phyloP scores from a whole-genome alignment of 2,113 vertebrate species.

The Petrocephalus microphthalmus region DNA sequence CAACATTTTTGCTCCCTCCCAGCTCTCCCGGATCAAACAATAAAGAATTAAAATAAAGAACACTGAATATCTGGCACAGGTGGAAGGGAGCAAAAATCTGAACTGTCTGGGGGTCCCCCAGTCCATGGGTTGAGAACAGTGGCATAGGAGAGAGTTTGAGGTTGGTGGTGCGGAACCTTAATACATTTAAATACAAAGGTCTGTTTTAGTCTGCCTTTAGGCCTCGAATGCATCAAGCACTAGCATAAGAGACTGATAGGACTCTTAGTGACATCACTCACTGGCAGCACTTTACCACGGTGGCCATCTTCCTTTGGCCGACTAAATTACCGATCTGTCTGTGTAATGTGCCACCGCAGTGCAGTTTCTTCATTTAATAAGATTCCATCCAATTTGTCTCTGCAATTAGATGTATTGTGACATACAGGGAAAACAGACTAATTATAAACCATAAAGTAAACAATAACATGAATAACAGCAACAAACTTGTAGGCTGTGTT shows the following conservation, averaged over 20 bases:
- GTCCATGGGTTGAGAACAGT: neutral
- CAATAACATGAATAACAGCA: neutral
- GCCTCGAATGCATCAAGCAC: neutral
- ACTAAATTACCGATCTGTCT: slow-evolving; percentile 11
- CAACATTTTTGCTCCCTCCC: neutral
- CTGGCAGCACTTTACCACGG: neutral
- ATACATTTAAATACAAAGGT: neutral
- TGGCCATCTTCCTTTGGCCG: slow-evolving; percentile 18
- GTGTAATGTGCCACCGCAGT: neutral
- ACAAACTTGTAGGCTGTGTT: neutral
- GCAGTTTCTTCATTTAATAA: slow-evolving; percentile 8
- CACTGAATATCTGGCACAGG: neutral
- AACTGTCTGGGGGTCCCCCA: neutral
- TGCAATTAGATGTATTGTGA: slow-evolving; percentile 20
- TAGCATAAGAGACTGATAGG: neutral
- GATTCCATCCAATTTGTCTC: slow-evolving; percentile 17
- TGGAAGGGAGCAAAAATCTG: neutral
- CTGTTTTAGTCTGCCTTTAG: neutral
- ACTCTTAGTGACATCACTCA: neutral
- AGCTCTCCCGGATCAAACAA: neutral
- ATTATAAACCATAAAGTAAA: slow-evolving; percentile 9
- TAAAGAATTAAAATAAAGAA: neutral
- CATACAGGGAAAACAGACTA: slow-evolving; percentile 14
- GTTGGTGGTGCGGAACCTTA: neutral
- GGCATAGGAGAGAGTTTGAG: neutral